phyloP scores from a whole-genome alignment of 1,140 invertebrate genomes.

The Cepaea nemoralis region DNA sequence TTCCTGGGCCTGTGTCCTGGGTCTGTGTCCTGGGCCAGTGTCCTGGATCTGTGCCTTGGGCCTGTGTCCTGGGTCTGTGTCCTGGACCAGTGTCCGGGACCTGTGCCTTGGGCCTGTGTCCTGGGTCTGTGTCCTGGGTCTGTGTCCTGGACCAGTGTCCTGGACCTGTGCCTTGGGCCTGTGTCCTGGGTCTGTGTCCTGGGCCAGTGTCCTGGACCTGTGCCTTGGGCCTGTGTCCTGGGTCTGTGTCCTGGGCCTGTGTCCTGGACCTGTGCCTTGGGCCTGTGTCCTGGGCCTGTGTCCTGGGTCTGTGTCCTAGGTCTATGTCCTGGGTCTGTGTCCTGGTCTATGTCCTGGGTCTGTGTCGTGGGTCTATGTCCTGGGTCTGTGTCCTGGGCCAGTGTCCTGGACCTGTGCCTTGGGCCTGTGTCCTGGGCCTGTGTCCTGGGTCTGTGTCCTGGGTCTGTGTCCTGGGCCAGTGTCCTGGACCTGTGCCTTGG shows the following conservation, averaged over 20 bases:
- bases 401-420: no score
- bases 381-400: conserved; percentile 9
- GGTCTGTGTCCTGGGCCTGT: not conserved
- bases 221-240: no score
- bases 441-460: not conserved
- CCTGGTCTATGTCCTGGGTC: not conserved
- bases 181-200: no score
- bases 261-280: no score
- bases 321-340: conserved; percentile 5
- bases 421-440: conserved; percentile 1
- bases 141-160: not conserved
- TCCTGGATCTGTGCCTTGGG: no score
- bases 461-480: conserved; percentile 1
- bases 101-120: no score
- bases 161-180: no score
- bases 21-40: no score
- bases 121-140: not conserved
- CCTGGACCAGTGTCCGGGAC: not conserved
- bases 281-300: conserved; percentile 2
- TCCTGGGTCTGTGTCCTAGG: not conserved
- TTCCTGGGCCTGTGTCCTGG: not conserved
- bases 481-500: not conserved
- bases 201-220: no score
- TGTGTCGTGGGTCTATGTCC: not conserved
- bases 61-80: not conserved